Evolutionary conservation across 2,888 invertebrate species (phyloP).

Genomic region (Tetragonula carbonaria): DNA sequence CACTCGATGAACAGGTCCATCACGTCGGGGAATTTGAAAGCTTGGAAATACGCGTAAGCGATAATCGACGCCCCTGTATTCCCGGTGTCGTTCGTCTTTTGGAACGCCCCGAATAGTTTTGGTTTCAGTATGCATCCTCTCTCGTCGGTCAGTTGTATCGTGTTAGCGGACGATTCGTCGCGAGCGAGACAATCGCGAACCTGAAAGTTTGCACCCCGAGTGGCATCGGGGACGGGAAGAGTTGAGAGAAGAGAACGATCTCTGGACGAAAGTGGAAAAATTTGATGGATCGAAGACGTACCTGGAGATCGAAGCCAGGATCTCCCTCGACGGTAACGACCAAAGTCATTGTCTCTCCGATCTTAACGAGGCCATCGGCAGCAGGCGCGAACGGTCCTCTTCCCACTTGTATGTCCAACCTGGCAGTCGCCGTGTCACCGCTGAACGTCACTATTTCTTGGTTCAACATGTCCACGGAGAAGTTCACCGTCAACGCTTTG

Average conservation of each 20-base stretch:
- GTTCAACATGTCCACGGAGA: slow-evolving; percentile 92
- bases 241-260: not conserved
- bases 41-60: slow-evolving; percentile 92
- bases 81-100: slow-evolving; percentile 90
- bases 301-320: slow-evolving; percentile 90
- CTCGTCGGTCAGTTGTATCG: slow-evolving; percentile 89
- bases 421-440: slow-evolving; percentile 93
- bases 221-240: too few species aligned
- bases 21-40: slow-evolving; percentile 93
- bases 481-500: slow-evolving; percentile 89
- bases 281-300: slow-evolving; percentile 33
- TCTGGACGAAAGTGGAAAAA: not conserved
- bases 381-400: slow-evolving; percentile 91
- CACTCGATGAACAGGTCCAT: slow-evolving; percentile 93
- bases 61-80: slow-evolving; percentile 90
- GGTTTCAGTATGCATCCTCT: slow-evolving; percentile 92
- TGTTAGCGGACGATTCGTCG: slow-evolving; percentile 88
- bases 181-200: slow-evolving; percentile 91
- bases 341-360: slow-evolving; percentile 92
- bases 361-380: slow-evolving; percentile 91
- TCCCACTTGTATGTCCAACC: slow-evolving; percentile 91
- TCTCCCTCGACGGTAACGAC: slow-evolving; percentile 92
- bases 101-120: slow-evolving; percentile 92
- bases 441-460: slow-evolving; percentile 93
- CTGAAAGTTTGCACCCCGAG: slow-evolving; percentile 60